These are phyloP conservation scores for Pristionchus pacificus DNA, from an alignment of 1,140 invertebrate genomes.

Conservation along the genomic window DNA sequence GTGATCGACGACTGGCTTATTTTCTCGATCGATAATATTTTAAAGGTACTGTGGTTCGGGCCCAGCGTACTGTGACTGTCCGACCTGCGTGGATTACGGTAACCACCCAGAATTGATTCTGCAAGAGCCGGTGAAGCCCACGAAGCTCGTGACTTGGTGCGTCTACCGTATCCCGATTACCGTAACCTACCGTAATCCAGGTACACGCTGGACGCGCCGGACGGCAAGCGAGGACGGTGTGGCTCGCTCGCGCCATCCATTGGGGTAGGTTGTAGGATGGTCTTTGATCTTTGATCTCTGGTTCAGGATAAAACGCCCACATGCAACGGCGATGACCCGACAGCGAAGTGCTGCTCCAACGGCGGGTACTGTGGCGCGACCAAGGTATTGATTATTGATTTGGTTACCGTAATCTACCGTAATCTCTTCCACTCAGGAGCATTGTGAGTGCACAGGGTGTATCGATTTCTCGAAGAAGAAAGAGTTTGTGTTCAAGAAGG, in stretches of 20 bases:
- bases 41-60: constrained; percentile 42
- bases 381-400: not conserved
- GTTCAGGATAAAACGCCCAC: constrained; percentile 29
- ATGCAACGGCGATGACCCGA: constrained; percentile 41
- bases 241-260: constrained; percentile 33
- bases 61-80: constrained; percentile 42
- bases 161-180: not conserved
- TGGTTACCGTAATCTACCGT: not conserved
- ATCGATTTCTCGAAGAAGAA: constrained; percentile 40
- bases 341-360: constrained; percentile 41
- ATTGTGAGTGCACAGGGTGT: constrained; percentile 46
- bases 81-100: constrained; percentile 44
- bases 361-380: constrained; percentile 45
- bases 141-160: constrained; percentile 33
- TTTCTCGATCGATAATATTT: constrained; percentile 25
- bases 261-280: not conserved
- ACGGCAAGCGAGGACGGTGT: constrained; percentile 44
- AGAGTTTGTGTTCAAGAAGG: constrained; percentile 29
- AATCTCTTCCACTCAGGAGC: constrained; percentile 16
- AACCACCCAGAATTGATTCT: constrained; percentile 40
- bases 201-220: constrained; percentile 42
- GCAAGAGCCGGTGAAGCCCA: constrained; percentile 43
- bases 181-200: constrained; percentile 6
- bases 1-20: not conserved
- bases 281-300: not conserved